Conservation (phyloP, 2,888 invertebrate species). For the Toxonevra muliebris region DNA sequence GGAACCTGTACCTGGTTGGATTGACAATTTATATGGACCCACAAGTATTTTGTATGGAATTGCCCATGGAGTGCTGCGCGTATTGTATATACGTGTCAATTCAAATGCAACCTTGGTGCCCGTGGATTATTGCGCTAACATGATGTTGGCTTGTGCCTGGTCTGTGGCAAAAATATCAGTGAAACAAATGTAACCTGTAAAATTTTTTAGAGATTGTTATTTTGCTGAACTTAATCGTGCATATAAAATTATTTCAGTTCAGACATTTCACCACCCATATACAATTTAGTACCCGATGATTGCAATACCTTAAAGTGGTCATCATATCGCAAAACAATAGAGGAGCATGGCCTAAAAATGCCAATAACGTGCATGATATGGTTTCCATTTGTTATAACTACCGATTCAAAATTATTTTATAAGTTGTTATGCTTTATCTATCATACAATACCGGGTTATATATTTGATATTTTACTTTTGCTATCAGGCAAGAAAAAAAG, state of each 20-base stretch:
- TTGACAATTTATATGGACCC: slow-evolving; percentile 74
- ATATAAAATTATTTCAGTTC: too few species aligned
- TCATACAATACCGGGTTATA: slow-evolving; percentile 72
- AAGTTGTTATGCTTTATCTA: slow-evolving; percentile 67
- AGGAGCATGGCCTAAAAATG: slow-evolving; percentile 64
- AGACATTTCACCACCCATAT: slow-evolving; percentile 57
- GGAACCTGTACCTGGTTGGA: slow-evolving; percentile 72
- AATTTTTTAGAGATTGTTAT: too few species aligned
- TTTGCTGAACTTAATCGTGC: too few species aligned
- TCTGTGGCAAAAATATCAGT: slow-evolving; percentile 57
- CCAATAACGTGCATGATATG: slow-evolving; percentile 75
- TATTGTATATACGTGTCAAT: slow-evolving; percentile 51
- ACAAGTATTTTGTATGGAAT: slow-evolving; percentile 65
- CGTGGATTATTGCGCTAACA: slow-evolving; percentile 65
- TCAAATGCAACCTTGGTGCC: slow-evolving; percentile 63
- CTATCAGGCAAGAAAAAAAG: slow-evolving; percentile 50
- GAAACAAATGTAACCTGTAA: slow-evolving; percentile 4
- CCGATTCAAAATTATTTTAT: slow-evolving; percentile 62
- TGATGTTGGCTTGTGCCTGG: slow-evolving; percentile 63
- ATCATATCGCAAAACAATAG: slow-evolving; percentile 66
- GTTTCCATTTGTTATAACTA: slow-evolving; percentile 69
- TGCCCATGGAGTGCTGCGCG: slow-evolving; percentile 70
- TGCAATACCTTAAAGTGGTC: slow-evolving; percentile 85
- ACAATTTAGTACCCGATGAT: slow-evolving; percentile 85
- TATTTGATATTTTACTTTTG: slow-evolving; percentile 66